Conservation (phyloP, 2,888 invertebrate genomes). For the Amphipoea oculea region DNA sequence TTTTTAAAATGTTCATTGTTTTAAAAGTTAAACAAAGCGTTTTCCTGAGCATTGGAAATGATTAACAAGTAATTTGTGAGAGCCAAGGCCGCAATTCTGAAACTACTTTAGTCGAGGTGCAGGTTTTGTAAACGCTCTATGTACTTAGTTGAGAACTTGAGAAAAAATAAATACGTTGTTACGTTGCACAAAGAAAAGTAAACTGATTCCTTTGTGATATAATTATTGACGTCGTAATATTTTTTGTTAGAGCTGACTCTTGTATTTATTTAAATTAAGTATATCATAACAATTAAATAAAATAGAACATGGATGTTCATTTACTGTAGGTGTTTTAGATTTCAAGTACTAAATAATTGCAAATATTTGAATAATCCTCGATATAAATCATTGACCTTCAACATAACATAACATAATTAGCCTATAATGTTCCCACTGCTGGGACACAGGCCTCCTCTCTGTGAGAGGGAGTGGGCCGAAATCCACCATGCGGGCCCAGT, state of each 20-base stretch:
- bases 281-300: neutral
- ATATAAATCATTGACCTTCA: neutral
- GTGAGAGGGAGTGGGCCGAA: too few relatives aligned
- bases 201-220: conserved; percentile 16
- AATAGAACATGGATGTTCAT: neutral
- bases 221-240: neutral
- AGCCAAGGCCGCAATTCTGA: conserved; percentile 28
- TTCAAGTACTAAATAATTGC: neutral
- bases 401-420: too few relatives aligned
- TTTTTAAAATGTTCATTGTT: conserved; percentile 2
- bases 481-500: too few relatives aligned
- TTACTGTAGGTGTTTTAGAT: neutral
- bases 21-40: conserved; percentile 17
- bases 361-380: neutral
- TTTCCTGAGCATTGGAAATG: conserved; percentile 4
- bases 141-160: too few relatives aligned
- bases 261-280: neutral
- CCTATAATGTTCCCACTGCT: too few relatives aligned
- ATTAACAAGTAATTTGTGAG: neutral
- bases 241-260: neutral
- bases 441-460: too few relatives aligned
- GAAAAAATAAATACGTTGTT: neutral
- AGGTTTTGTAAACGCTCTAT: neutral
- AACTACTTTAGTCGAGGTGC: neutral
- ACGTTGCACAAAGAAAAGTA: conserved; percentile 10